phyloP scores from a whole-genome alignment of 1,140 invertebrate species.

The Trichogramma pretiosum region DNA sequence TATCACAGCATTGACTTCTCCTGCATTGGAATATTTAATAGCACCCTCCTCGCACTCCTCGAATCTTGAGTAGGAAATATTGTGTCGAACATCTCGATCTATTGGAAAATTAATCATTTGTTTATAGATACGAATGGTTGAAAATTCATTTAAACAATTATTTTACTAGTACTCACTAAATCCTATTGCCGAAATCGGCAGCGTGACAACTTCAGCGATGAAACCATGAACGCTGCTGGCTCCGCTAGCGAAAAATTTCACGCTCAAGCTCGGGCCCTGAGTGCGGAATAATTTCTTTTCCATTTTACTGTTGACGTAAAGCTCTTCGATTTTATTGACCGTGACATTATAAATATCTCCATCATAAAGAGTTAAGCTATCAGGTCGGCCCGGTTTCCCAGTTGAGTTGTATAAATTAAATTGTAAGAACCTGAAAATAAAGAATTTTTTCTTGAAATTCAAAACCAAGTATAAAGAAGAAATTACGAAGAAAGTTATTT shows the following conservation, averaged over 20 bases:
- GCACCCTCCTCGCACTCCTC: constrained; percentile 81
- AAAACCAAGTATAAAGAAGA: not conserved
- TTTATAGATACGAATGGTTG: not conserved
- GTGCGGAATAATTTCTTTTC: constrained; percentile 72
- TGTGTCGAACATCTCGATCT: constrained; percentile 88
- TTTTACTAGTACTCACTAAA: constrained; percentile 58
- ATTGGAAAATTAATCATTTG: constrained; percentile 22
- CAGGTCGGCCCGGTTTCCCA: constrained; percentile 65
- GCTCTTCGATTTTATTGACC: constrained; percentile 59
- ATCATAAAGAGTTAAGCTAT: constrained; percentile 81
- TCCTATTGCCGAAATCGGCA: constrained; percentile 84
- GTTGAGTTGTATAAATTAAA: constrained; percentile 91
- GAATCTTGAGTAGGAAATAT: constrained; percentile 78
- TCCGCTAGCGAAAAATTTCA: constrained; percentile 89
- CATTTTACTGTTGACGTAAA: constrained; percentile 59
- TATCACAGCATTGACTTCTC: constrained; percentile 90
- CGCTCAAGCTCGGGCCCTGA: constrained; percentile 69
- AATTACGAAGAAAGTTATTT: not conserved
- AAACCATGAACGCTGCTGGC: constrained; percentile 91
- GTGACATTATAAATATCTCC: constrained; percentile 86
- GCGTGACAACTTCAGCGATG: constrained; percentile 90
- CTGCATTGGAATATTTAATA: constrained; percentile 77
- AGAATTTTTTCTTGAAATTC: not conserved
- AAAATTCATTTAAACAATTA: not conserved
- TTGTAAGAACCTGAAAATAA: constrained; percentile 64